These are phyloP conservation scores for Nasonia longicornis DNA, from an alignment of 1,140 invertebrate genomes.

Conservation along the genomic window DNA sequence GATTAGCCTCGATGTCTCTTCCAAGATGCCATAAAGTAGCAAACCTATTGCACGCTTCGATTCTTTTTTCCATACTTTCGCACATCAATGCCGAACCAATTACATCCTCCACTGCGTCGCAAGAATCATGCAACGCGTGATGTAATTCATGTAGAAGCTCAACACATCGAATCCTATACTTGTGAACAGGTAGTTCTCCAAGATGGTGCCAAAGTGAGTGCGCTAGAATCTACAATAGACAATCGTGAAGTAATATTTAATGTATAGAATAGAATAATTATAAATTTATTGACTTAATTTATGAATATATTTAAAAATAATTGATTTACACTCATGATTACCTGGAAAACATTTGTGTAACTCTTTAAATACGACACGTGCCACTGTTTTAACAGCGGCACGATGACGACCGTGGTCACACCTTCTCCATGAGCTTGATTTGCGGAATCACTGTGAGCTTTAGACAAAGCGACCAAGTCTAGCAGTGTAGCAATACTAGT, in stretches of 20 bases:
- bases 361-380: slow-evolving; percentile 76
- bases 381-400: slow-evolving; percentile 75
- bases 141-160: slow-evolving; percentile 80
- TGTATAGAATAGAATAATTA: too few species aligned
- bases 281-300: slow-evolving; percentile 27
- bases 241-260: background rate
- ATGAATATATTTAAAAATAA: slow-evolving; percentile 11
- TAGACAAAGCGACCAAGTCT: slow-evolving; percentile 78
- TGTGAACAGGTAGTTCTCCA: slow-evolving; percentile 71
- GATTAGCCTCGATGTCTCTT: slow-evolving; percentile 72
- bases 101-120: slow-evolving; percentile 78
- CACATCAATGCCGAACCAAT: slow-evolving; percentile 72
- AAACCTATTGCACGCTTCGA: slow-evolving; percentile 82
- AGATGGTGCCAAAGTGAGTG: slow-evolving; percentile 79
- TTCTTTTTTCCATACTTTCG: slow-evolving; percentile 68
- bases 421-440: slow-evolving; percentile 68
- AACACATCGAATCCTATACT: slow-evolving; percentile 75
- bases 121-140: slow-evolving; percentile 78
- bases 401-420: slow-evolving; percentile 76
- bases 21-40: slow-evolving; percentile 85
- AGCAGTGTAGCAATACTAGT: slow-evolving; percentile 80
- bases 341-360: slow-evolving; percentile 77
- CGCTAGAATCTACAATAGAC: slow-evolving; percentile 70
- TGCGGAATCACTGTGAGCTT: slow-evolving; percentile 70
- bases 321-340: slow-evolving; percentile 52